These are phyloP conservation scores for Hippopotamus amphibius DNA, from an alignment of 2,113 vertebrate species.

Conservation along the genomic window DNA sequence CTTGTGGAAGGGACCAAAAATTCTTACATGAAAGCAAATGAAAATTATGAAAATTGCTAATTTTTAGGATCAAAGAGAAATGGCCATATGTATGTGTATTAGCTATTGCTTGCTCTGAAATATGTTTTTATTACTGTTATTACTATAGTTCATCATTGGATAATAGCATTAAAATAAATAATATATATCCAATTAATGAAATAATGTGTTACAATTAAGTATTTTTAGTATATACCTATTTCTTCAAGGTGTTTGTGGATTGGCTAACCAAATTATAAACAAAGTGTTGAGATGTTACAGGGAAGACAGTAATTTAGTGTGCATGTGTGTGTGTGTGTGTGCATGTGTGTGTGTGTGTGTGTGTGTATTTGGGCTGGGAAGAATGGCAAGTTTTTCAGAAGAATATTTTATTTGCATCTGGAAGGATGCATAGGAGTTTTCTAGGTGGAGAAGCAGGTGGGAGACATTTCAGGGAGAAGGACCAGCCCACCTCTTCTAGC, in stretches of 20 bases:
- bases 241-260: not conserved
- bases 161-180: not conserved
- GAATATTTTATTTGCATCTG: not conserved
- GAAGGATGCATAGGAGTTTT: not conserved
- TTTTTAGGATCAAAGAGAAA: conserved; percentile 33
- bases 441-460: not conserved
- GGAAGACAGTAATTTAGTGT: not conserved
- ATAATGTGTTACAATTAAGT: not conserved
- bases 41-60: conserved; percentile 21
- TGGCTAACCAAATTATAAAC: not conserved
- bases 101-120: not conserved
- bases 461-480: not conserved
- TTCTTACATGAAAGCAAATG: not conserved
- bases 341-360: not conserved
- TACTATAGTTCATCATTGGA: not conserved
- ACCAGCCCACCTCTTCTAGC: not conserved
- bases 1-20: conserved; percentile 8
- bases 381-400: not conserved
- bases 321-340: not conserved
- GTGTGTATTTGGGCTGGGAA: not conserved
- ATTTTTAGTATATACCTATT: conserved; percentile 17
- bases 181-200: not conserved
- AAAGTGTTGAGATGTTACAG: not conserved
- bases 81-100: not conserved
- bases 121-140: not conserved